Conservation (phyloP, 2,113 vertebrate genomes). For the Cricetomys ansorgei region DNA sequence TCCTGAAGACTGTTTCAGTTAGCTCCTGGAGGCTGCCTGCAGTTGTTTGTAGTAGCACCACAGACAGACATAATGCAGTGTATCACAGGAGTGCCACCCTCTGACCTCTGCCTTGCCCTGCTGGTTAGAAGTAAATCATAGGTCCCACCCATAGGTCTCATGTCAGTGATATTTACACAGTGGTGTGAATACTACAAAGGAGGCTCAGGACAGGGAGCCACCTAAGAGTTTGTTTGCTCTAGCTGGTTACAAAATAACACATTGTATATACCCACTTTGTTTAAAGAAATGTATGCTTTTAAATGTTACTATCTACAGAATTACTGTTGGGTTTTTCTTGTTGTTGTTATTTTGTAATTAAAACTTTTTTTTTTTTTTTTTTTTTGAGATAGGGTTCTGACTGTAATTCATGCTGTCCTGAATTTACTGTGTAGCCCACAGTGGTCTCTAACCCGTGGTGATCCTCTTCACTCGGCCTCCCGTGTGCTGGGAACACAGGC, state of each 20-base stretch:
- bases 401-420: neutral
- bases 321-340: neutral
- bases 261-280: neutral
- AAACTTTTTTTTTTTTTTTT: no score
- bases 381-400: neutral
- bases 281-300: neutral
- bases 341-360: neutral
- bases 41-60: neutral
- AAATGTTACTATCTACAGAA: neutral
- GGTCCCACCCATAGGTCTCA: neutral
- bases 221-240: neutral
- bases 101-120: neutral
- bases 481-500: neutral
- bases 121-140: conserved; percentile 38
- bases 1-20: neutral
- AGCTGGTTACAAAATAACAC: conserved; percentile 33
- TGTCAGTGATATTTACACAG: neutral
- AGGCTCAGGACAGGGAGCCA: neutral
- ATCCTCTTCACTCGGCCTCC: neutral
- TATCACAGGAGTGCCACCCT: neutral
- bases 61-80: neutral
- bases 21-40: neutral
- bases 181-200: neutral
- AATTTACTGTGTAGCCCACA: neutral
- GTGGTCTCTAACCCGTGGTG: neutral